phyloP scores from a whole-genome alignment of 2,888 invertebrate genomes.

The Eutolmus rufibarbis region DNA sequence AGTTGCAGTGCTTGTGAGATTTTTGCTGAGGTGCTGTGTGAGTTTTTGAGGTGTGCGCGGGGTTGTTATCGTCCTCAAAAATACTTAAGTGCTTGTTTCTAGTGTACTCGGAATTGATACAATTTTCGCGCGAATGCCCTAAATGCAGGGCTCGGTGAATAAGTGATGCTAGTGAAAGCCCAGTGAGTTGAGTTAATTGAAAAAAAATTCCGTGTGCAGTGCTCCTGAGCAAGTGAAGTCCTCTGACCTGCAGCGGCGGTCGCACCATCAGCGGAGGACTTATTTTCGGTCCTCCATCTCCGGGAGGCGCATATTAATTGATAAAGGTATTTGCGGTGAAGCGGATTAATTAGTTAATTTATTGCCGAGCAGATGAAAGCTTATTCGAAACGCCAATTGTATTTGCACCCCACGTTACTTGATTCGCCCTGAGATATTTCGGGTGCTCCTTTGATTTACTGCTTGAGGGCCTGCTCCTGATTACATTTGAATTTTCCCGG shows the following conservation, averaged over 20 bases:
- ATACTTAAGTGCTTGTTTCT: not conserved
- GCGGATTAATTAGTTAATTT: slow-evolving; percentile 16
- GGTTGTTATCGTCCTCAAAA: not conserved
- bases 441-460: not conserved
- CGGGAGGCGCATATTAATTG: not conserved
- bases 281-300: not conserved
- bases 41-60: not conserved
- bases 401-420: not conserved
- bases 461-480: not conserved
- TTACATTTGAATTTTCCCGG: slow-evolving; percentile 9
- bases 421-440: not conserved
- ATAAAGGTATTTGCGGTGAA: slow-evolving; percentile 1
- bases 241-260: not conserved
- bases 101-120: not conserved
- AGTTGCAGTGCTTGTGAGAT: not conserved
- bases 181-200: not conserved
- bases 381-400: not conserved
- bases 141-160: not conserved
- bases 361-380: slow-evolving; percentile 18
- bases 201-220: not conserved
- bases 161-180: not conserved
- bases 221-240: not conserved
- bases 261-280: not conserved
- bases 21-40: not conserved
- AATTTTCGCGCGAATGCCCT: not conserved